Percentiles rank a stretch among this genome's conserved stretches.
Evolutionary conservation across 2,113 vertebrate genomes (phyloP).

Genomic region (Heterotilapia buettikoferi): DNA sequence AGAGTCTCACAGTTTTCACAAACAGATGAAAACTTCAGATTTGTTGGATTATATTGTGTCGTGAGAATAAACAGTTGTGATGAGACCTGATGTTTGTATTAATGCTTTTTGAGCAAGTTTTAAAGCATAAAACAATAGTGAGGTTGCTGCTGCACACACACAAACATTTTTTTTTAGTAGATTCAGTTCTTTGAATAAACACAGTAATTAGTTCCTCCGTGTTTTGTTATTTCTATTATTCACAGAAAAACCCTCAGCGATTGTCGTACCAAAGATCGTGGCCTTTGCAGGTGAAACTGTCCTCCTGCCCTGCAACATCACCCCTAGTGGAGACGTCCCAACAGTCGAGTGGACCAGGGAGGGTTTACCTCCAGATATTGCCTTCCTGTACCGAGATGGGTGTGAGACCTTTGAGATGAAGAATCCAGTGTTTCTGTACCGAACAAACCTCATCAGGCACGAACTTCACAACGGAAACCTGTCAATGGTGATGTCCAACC

Average conservation of each 20-base stretch:
- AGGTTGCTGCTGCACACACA: background rate
- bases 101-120: background rate
- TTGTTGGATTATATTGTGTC: background rate
- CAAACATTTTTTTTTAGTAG: background rate
- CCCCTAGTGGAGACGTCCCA: accelerated
- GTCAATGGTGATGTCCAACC: background rate
- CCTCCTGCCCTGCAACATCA: background rate
- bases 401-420: background rate
- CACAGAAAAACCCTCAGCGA: background rate
- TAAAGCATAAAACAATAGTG: background rate
- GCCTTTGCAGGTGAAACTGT: background rate
- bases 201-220: accelerated
- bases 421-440: background rate
- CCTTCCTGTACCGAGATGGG: background rate
- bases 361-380: background rate
- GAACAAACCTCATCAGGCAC: background rate
- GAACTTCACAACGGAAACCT: background rate
- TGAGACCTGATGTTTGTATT: background rate
- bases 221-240: background rate
- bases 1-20: background rate
- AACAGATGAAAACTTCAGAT: background rate
- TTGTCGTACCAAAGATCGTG: accelerated
- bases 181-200: background rate
- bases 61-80: background rate
- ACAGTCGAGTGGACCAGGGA: background rate